Evolutionary conservation across 2,888 invertebrate genomes (phyloP), one percentile per base, ranked within the genome.

Genomic region (Morinoia aosen): DNA sequence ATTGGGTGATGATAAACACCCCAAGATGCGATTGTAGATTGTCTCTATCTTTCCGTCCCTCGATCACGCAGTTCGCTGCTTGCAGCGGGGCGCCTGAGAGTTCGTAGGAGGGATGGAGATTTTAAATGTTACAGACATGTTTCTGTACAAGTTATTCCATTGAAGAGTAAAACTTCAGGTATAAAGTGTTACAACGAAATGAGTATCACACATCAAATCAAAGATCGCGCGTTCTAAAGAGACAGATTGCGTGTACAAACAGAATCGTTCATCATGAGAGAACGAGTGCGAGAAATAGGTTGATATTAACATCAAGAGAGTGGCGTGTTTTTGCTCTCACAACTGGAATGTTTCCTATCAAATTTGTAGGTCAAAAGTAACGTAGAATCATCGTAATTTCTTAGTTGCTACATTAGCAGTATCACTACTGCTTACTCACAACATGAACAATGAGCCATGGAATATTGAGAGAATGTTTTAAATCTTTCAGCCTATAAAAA

Each of bases 11-110:
- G 56, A 93, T 93, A 57, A 93, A 39, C 33, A 93, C 56, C 16
- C 57, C 25, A 48, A 93, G 93, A 93, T 93, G 57, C 57, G 93
- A 93, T 76, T 76, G 57, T 19, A 33, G 93, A 93, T 93, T 33
- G 57, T 76, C 76, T 76, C 33, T 76, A 76, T 76, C 76, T 76
- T 76, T 76, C 33, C 25, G 76, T 76, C 33, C 76, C 76, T 76
- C 76, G 33, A 19, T 76, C 76, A 76, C 76, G 76, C 76, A 76
- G 76, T 76, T 33, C 76, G 25, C 76, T 10, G 33, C 76, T 76
- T 76, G 33, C 76, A 33, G 76, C 16, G 76, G 25, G 33, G 76
- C 25, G 33, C 76, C 2, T 76, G 76, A 10, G 25, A 25, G 76
- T 76, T 76, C 3, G 25, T 76, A 7, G 76, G 25, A 76, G 19